Evolutionary conservation across 2,888 invertebrate genomes (phyloP).

Genomic region (Hirtodrosophila histrioides): DNA sequence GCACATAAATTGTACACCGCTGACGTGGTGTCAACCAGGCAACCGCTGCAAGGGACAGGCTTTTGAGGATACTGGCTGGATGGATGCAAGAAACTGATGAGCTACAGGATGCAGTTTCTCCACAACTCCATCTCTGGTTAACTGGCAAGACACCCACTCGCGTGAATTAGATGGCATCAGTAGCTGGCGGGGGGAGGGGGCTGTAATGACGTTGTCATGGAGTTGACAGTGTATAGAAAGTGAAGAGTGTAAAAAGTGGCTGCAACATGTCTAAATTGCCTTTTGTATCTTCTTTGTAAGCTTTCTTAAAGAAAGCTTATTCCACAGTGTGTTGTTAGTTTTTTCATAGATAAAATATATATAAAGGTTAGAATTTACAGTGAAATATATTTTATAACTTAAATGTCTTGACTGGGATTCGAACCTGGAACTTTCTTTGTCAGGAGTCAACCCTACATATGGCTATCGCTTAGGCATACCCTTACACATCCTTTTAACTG

Average conservation of each 20-base stretch:
- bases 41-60: conserved; percentile 24
- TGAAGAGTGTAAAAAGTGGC: conserved; percentile 13
- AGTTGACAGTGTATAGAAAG: conserved; percentile 35
- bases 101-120: conserved; percentile 31
- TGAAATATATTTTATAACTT: too few relatives aligned
- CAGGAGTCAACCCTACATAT: too few relatives aligned
- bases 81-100: conserved; percentile 36
- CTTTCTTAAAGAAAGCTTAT: neutral
- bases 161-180: neutral
- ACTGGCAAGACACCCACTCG: conserved; percentile 11
- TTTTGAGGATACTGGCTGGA: conserved; percentile 11
- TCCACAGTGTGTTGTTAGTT: neutral
- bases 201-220: conserved; percentile 54
- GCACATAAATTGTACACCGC: conserved; percentile 61
- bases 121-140: conserved; percentile 5
- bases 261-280: conserved; percentile 29
- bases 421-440: too few relatives aligned
- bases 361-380: too few relatives aligned
- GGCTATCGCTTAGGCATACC: too few relatives aligned
- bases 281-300: conserved; percentile 8
- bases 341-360: too few relatives aligned
- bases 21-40: conserved; percentile 63
- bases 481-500: too few relatives aligned
- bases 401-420: too few relatives aligned
- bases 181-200: neutral